Conservation (phyloP, 2,113 vertebrate genomes). For the Lophura nycthemera region DNA sequence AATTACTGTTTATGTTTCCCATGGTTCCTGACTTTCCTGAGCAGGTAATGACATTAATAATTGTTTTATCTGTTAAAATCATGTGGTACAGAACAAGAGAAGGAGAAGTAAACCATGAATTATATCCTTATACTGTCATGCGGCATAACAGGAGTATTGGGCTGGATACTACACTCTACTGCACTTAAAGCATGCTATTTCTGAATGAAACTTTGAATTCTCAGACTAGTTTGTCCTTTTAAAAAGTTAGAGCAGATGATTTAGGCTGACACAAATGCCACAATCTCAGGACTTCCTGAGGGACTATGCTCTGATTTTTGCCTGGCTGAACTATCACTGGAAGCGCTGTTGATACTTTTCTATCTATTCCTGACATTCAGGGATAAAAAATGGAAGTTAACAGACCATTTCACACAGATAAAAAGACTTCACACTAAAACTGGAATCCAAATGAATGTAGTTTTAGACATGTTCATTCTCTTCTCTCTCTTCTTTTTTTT, state of each 20-base stretch:
- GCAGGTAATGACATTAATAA: background rate
- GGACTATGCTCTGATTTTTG: background rate
- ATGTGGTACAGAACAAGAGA: background rate
- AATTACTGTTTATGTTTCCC: background rate
- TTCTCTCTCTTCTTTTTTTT: background rate
- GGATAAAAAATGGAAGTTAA: background rate
- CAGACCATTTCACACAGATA: background rate
- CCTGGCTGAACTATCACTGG: background rate
- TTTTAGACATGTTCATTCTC: fast-evolving
- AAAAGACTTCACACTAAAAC: background rate
- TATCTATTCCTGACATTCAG: background rate
- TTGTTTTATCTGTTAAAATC: background rate
- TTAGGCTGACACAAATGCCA: background rate
- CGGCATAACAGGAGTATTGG: background rate
- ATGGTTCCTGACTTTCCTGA: background rate
- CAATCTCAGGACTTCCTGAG: background rate
- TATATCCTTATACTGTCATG: background rate
- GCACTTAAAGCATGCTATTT: background rate
- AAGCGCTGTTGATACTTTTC: conserved; percentile 9
- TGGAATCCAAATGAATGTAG: background rate
- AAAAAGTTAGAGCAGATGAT: background rate
- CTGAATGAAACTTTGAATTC: background rate
- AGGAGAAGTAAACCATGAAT: background rate
- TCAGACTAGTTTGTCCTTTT: background rate
- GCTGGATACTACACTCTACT: background rate